Conservation (phyloP, 2,113 vertebrate species). For the Rhombomys opimus region DNA sequence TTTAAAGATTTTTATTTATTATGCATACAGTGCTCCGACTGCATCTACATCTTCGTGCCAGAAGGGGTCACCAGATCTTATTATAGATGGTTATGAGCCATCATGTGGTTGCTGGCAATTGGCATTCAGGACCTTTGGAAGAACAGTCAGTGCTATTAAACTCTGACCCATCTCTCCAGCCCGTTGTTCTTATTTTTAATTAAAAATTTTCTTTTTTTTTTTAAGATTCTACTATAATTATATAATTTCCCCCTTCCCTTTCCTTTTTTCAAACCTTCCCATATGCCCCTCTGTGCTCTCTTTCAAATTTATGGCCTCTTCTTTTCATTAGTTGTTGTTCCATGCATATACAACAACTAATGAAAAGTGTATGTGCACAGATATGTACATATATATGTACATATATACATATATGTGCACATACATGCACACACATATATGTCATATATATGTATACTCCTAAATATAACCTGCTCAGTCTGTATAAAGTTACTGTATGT, state of each 20-base stretch:
- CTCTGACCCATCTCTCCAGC: too few species aligned
- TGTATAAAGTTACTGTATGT: background rate
- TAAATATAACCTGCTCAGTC: background rate
- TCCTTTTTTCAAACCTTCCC: background rate
- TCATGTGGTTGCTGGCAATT: too few species aligned
- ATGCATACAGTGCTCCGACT: too few species aligned
- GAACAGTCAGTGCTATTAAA: too few species aligned
- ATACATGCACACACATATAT: background rate
- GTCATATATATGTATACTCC: background rate
- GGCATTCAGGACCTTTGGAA: too few species aligned
- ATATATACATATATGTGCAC: background rate
- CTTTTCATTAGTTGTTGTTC: background rate
- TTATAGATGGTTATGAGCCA: too few species aligned
- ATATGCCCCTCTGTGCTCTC: background rate
- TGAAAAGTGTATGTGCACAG: too few species aligned
- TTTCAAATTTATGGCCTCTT: background rate
- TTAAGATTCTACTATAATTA: background rate
- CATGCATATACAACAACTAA: background rate
- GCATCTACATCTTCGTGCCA: too few species aligned
- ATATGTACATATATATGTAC: background rate
- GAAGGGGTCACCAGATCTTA: too few species aligned
- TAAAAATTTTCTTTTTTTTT: background rate
- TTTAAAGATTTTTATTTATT: background rate
- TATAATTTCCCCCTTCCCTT: background rate
- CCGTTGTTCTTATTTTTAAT: background rate